These are phyloP conservation scores for Eupithecia exiguata DNA, from an alignment of 2,888 invertebrate genomes.

Conservation along the genomic window DNA sequence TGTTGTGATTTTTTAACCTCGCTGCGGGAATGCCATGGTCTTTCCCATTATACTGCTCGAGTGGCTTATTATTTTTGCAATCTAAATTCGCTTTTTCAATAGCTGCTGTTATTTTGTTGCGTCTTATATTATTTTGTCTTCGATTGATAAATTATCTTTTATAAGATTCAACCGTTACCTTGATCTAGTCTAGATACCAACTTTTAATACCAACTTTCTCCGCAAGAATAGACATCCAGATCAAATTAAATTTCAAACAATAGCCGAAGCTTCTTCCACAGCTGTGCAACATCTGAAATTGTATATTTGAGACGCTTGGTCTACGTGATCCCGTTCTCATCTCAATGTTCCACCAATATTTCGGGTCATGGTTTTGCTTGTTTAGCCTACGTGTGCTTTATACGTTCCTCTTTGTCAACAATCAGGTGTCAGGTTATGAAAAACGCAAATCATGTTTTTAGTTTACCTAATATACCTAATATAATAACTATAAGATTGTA, in stretches of 20 bases:
- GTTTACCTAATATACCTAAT: no score
- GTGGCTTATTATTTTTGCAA: constrained; percentile 16
- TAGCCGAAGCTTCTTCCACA: not conserved
- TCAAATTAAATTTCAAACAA: not conserved
- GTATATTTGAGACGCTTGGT: constrained; percentile 1
- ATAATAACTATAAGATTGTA: no score
- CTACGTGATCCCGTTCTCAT: constrained; percentile 7
- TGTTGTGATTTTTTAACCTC: constrained; percentile 34
- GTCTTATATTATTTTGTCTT: not conserved
- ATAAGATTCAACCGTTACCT: not conserved
- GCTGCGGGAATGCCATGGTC: constrained; percentile 29
- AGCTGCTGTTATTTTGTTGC: not conserved
- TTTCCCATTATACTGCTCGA: constrained; percentile 26
- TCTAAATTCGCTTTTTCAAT: not conserved
- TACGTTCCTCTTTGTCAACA: not conserved
- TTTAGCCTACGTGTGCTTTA: not conserved
- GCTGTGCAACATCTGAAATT: constrained; percentile 1
- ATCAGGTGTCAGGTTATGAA: no score
- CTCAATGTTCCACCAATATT: not conserved
- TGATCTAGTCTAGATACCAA: not conserved
- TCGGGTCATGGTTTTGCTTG: constrained; percentile 2
- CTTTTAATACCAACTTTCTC: not conserved
- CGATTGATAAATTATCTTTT: not conserved
- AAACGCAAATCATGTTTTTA: no score
- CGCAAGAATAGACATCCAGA: not conserved